Evolutionary conservation across 2,888 invertebrate species (phyloP), one percentile per base, ranked within the genome.

Genomic region (Hirtodrosophila cameraria): DNA sequence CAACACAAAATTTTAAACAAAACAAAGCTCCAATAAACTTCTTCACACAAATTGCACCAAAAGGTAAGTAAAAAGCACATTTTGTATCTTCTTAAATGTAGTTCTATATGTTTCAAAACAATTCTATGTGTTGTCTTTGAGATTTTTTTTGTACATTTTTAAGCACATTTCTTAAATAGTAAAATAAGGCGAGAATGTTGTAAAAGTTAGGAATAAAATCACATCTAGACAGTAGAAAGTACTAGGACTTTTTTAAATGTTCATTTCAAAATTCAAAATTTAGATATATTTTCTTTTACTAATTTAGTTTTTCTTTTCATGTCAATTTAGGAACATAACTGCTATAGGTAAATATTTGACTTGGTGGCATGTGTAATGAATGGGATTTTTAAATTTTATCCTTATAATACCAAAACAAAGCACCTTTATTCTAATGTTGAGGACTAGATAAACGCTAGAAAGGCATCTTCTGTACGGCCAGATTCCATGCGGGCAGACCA

Each of bases 401-500:
- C n/a, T n/a, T n/a, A n/a, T n/a, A n/a, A n/a, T n/a, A n/a, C n/a
- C n/a, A n/a, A n/a, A n/a, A n/a, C n/a, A n/a, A n/a, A n/a, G n/a
- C n/a, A n/a, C n/a, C n/a, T n/a, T n/a, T n/a, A n/a, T n/a, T n/a
- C n/a, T n/a, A n/a, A n/a, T n/a, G n/a, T n/a, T n/a, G n/a, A n/a
- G n/a, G 11, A n/a, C 2, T 18, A 1, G 8, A 20, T 23, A 9
- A 1, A 8, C 7, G 30, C 42, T 65, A 70, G 15, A 65, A 60
- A 4, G 80, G 80, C 46, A 88, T n/a, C 18, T 65, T 55, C 49
- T 89, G 57, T 8, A 84, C 88, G 48, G 73, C 72, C 5, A 74
- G 48, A 67, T 89, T 89, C 89, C 89, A 89, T 13, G 82, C 89
- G 13, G 89, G 89, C 16, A 89, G 53, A 12, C 89, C 89, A 11